Evolutionary conservation across 2,888 invertebrate species (phyloP), one percentile per base, ranked within the genome.

Genomic region (Lochmaea crataegi): DNA sequence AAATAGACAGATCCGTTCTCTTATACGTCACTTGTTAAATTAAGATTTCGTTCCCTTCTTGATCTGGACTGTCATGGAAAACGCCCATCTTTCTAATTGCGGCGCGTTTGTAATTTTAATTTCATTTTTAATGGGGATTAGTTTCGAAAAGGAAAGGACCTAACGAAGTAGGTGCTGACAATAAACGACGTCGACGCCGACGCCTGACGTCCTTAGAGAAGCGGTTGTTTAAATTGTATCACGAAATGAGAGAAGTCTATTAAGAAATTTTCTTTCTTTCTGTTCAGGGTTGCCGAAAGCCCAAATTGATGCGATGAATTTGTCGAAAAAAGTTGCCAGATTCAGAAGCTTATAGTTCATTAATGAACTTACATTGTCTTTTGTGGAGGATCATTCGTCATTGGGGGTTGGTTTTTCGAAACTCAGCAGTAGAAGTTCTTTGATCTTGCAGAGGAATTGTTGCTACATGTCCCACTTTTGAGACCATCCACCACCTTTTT

Each of bases 1-100:
- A 85, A 85, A 85, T 84, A 82, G 84, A 80, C 82, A 74, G 76
- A 84, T 83, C 84, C 82, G 79, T 81, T 83, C 84, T 82, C 84
- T 84, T 83, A 80, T 81, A 82, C 83, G 82, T 84, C 84, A 83
- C 84, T 82, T 81, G 85, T 83, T 83, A 86, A 85, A 86, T 86
- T 85, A 86, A 85, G 85, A 85, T 85, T 85, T 83, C 84, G 85
- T 85, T 86, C 83, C 82, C 73, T 74, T 66, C 69, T 74, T 72
- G 71, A 75, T 72, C 68, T 41, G 45, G 71, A 65, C 63, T 74
- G 71, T 75, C 74, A 65, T 38, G 71, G 71, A 73, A 65, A 74
- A 78, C 83, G 81, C 83, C 82, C 80, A 78, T 66, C 32, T 76
- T 73, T 72, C 74, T 82, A 83, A 83, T 83, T 83, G 83, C 79